Conservation (phyloP, 2,797 vertebrate genomes). For the Leptoclinus maculatus region DNA sequence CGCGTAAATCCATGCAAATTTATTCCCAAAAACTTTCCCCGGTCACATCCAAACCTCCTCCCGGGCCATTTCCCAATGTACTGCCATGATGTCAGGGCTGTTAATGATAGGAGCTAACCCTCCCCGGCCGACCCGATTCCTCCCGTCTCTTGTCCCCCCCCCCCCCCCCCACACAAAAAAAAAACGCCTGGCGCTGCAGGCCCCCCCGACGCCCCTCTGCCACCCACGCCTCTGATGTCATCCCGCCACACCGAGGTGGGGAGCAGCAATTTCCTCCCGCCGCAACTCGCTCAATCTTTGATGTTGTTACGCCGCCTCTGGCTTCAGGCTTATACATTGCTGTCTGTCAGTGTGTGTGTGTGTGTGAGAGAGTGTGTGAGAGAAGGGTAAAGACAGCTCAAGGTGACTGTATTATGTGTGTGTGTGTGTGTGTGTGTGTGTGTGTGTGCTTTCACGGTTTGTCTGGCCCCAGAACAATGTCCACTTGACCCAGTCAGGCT, state of each 20-base stretch:
- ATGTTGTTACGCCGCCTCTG: conserved; percentile 58
- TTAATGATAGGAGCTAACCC: conserved; percentile 61
- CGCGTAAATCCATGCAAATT: conserved; percentile 49
- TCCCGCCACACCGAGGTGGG: conserved; percentile 50
- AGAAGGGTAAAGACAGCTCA: conserved; percentile 40
- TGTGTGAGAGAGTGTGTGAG: neutral
- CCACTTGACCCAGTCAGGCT: conserved; percentile 35
- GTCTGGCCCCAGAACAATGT: conserved; percentile 27
- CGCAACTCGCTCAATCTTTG: conserved; percentile 64
- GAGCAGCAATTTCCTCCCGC: conserved; percentile 67
- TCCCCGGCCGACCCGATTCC: conserved; percentile 7
- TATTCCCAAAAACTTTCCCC: conserved; percentile 55
- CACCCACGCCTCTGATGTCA: conserved; percentile 68
- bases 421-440: neutral
- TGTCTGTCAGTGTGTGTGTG: neutral
- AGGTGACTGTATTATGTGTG: conserved; percentile 37
- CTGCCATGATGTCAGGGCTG: conserved; percentile 57
- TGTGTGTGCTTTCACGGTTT: neutral
- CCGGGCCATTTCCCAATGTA: conserved; percentile 38
- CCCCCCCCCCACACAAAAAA: conserved; percentile 21
- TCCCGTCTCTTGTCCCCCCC: conserved; percentile 28
- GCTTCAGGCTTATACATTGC: conserved; percentile 37
- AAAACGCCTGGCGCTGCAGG: conserved; percentile 48
- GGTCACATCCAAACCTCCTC: conserved; percentile 41
- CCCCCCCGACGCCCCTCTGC: conserved; percentile 35